Evolutionary conservation across 2,113 vertebrate genomes (phyloP), one percentile per base, ranked within the genome.

Genomic region (Neolamprologus caudopunctatus): DNA sequence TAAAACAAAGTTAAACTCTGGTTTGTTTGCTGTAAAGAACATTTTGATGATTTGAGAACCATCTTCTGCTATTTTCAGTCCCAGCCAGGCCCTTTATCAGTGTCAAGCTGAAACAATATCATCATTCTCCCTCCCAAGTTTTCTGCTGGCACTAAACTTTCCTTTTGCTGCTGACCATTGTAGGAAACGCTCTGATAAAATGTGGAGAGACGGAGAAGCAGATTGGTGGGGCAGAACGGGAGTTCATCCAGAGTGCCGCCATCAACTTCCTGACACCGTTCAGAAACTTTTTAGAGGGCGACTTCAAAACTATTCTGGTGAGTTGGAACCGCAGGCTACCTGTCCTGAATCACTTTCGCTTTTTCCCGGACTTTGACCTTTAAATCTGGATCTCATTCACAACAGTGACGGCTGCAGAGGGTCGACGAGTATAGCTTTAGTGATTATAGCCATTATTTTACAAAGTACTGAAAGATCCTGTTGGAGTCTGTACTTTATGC

Each of bases 271-370:
- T 99, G 81, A 98, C 98, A 80, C 99, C 99, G 35, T 96, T 99
- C 93, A 97, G 98, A 94, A 99, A 99, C 93, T 99, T 99, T 89
- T 97, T 99, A 82, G 99, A 99, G 95, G 99, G 98, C 37, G 99
- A 99, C 95, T 99, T 99, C 91, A 99, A 98, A 97, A 99, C 99
- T 86, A 99, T 99, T 94, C 95, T 98, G 97, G 99, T 99, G 95
- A 98, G 98, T 97, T 93, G 9, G 45, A 78, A 14, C 51, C 2
- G 10, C 11, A 4, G 8, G 47, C 21, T 8, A 5, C 28, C 12
- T 12, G 5, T 63, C 28, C 7, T 8, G 4, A 73, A 35, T 45
- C 50, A 17, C 3, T 55, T 54, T 85, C 2, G 35, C 71, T 51
- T 63, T 35, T 71, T 13, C 6, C 47, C 9, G 11, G 24, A 40